Conservation (phyloP, 2,113 vertebrate genomes). For the Bungarus multicinctus region DNA sequence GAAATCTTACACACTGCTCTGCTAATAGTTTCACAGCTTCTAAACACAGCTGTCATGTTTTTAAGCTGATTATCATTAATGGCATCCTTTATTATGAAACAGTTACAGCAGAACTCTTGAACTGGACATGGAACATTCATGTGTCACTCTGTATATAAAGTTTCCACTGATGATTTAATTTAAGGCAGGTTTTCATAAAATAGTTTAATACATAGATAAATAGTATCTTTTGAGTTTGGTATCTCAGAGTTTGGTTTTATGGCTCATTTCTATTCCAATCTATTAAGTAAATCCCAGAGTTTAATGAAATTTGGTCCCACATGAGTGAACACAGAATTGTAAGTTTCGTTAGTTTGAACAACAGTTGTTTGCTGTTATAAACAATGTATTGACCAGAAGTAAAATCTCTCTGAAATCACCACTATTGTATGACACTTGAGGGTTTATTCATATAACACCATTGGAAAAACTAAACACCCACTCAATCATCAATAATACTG, state of each 20-base stretch:
- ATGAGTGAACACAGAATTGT: background rate
- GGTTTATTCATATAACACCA: background rate
- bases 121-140: background rate
- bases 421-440: background rate
- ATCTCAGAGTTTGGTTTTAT: background rate
- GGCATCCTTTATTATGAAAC: background rate
- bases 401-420: background rate
- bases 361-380: background rate
- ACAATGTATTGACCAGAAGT: background rate
- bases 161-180: background rate
- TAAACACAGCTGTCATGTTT: background rate
- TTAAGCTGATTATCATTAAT: background rate
- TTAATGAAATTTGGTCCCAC: background rate
- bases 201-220: background rate
- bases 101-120: background rate
- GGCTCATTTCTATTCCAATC: background rate
- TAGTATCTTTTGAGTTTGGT: no score
- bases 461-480: background rate
- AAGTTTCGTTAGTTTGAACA: background rate
- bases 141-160: background rate
- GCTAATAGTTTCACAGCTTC: slow-evolving; percentile 48
- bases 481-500: background rate
- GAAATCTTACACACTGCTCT: slow-evolving; percentile 30
- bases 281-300: background rate
- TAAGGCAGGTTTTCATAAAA: background rate